Conservation (phyloP, 1,140 invertebrate species). For the Drosophila sechellia region DNA sequence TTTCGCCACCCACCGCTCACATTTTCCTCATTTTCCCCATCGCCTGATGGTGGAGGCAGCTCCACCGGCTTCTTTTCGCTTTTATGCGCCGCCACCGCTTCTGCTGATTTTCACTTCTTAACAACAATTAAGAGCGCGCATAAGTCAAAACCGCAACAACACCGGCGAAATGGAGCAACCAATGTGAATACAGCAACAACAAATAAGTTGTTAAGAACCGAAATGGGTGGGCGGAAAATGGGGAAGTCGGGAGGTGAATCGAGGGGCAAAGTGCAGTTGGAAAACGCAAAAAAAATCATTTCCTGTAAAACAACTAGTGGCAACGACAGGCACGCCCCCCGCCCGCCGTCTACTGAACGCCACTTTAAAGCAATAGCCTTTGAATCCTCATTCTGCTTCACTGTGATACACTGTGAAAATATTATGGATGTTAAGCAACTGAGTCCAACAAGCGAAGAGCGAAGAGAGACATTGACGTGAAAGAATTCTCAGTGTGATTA, state of each 20-base stretch:
- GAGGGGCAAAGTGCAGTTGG: constrained; percentile 56
- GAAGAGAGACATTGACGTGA: too few relatives aligned
- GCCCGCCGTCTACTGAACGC: background rate
- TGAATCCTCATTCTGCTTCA: constrained; percentile 14
- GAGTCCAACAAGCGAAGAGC: too few relatives aligned
- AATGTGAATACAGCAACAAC: constrained; percentile 53
- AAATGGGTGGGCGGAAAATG: constrained; percentile 12
- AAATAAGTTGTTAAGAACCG: constrained; percentile 34
- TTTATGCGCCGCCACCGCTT: constrained; percentile 37
- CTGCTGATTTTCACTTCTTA: constrained; percentile 80
- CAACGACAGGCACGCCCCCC: constrained; percentile 54
- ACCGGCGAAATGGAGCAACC: constrained; percentile 76
- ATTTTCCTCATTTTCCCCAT: constrained; percentile 62
- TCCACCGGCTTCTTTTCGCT: constrained; percentile 68
- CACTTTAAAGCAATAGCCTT: constrained; percentile 66
- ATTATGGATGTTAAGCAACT: too few relatives aligned
- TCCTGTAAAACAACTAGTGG: constrained; percentile 74
- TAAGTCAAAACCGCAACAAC: constrained; percentile 79
- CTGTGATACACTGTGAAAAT: background rate
- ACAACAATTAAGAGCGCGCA: constrained; percentile 80
- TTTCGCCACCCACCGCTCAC: constrained; percentile 19
- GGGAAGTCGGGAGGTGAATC: constrained; percentile 13
- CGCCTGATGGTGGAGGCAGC: constrained; percentile 32
- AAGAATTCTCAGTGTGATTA: too few relatives aligned
- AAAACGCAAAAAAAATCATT: constrained; percentile 61